Evolutionary conservation across 2,797 vertebrate genomes (phyloP).

Genomic region (Yasuhikotakia modesta): DNA sequence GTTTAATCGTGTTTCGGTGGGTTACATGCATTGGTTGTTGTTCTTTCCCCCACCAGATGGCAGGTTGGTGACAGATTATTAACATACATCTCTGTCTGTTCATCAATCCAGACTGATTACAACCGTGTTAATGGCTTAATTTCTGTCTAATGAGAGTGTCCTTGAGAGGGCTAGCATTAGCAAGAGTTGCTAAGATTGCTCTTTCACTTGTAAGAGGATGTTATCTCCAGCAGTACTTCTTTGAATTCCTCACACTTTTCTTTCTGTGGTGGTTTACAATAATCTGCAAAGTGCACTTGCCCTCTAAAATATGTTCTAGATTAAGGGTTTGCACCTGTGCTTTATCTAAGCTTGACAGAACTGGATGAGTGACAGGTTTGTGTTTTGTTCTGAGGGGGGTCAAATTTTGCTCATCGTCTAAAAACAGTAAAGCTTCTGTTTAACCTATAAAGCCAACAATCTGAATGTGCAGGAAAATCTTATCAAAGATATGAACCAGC

Average conservation of each 20-base stretch:
- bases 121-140: conserved; percentile 67
- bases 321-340: conserved; percentile 30
- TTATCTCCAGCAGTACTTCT: conserved; percentile 9
- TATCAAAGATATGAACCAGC: neutral
- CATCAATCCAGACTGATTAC: conserved; percentile 66
- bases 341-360: conserved; percentile 41
- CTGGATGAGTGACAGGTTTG: conserved; percentile 45
- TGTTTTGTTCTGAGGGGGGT: neutral
- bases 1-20: conserved; percentile 1
- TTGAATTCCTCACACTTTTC: conserved; percentile 18
- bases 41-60: conserved; percentile 65
- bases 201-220: neutral
- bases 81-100: conserved; percentile 53
- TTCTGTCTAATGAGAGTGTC: conserved; percentile 64
- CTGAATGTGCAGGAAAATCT: neutral
- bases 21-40: conserved; percentile 7
- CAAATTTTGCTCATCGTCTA: conserved; percentile 15
- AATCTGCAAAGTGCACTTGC: conserved; percentile 22
- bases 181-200: conserved; percentile 35
- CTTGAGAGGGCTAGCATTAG: conserved; percentile 57
- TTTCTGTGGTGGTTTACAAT: neutral
- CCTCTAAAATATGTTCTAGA: conserved; percentile 31
- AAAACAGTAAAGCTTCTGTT: neutral
- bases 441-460: neutral
- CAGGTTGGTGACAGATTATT: conserved; percentile 63